Base-by-base conservation (phyloP, 2,797 vertebrate species). In the Siniperca obscura region DNA sequence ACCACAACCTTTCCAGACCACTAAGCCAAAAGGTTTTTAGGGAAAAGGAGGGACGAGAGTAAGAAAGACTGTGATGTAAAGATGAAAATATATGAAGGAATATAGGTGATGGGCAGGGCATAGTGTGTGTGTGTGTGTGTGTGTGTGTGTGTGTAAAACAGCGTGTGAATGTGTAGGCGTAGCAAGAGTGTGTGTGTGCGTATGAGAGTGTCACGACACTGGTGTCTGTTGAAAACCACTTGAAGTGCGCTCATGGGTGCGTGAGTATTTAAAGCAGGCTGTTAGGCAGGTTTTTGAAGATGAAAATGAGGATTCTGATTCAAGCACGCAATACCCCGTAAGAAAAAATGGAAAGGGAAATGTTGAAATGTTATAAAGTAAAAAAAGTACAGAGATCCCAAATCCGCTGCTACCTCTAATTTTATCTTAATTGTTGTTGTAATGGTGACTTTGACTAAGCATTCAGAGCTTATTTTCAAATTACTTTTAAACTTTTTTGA, bases 341-440 rank as follows among this genome's bases (percentile, higher is more conserved):
- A 88, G 87, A 78, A 90, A 87, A 85, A 87, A 82, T 65, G 68
- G 79, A 91, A 94, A 94, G 90, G 93, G 93, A 94, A 88, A 87
- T 89, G 81, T 72, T 74, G 76, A 94, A 87, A 86, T 57, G 67
- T 73, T 85, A 34, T 78, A 22, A 83, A 89, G 76, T 89, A 65
- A 88, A 74, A 77, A 66, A 71, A 82, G 74, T 86, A 93, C 90
- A 86, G 90, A 95, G 94, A 95, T 96, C 92, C 95, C 94, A 94
- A 96, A 97, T 98, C 97, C 94, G 97, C 97, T 98, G 97, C 98
- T 99, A 99, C 98, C 98, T 99, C 98, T 97, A 96, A 96, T 97
- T 94, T 96, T 94, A 94, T 92, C 91, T 83, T 93, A 91, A 94
- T 92, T 93, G 87, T 95, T 90, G 78, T 87, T 93, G 75, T 92